These are phyloP conservation scores for Alfaro cultratus DNA, from an alignment of 2,797 vertebrate genomes.

Conservation along the genomic window DNA sequence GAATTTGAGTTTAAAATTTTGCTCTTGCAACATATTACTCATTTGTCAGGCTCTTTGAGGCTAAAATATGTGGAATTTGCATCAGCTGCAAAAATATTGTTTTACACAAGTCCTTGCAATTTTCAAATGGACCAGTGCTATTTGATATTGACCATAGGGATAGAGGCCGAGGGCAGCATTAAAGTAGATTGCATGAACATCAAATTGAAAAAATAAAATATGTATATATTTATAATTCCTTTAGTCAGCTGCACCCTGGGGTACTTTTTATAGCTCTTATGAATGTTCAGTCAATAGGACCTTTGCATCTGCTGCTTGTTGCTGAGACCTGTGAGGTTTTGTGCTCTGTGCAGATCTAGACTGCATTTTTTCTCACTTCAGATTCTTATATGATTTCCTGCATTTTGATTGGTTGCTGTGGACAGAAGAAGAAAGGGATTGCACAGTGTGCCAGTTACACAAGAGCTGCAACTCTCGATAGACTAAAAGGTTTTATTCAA, in stretches of 20 bases:
- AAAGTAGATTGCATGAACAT: not conserved
- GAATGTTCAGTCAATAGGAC: not conserved
- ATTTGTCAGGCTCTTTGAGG: not conserved
- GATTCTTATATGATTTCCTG: conserved; percentile 2
- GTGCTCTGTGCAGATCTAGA: not conserved
- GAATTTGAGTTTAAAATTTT: not conserved
- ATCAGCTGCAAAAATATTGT: not conserved
- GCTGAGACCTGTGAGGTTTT: not conserved
- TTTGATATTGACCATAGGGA: not conserved
- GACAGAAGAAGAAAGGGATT: not conserved
- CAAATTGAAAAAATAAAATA: not conserved
- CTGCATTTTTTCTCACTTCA: not conserved
- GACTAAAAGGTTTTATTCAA: not conserved
- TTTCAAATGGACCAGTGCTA: not conserved
- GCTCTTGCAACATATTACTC: not conserved
- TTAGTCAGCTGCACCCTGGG: not conserved
- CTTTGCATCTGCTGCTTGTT: not conserved
- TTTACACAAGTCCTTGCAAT: not conserved
- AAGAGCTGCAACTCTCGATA: not conserved
- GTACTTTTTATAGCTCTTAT: not conserved
- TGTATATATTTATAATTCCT: not conserved
- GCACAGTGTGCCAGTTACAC: not conserved
- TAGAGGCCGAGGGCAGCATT: not conserved
- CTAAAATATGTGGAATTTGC: not conserved
- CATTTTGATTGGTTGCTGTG: not conserved